Evolutionary conservation across 2,113 vertebrate species (phyloP), one percentile per base, ranked within the genome.

Genomic region (Etheostoma spectabile): DNA sequence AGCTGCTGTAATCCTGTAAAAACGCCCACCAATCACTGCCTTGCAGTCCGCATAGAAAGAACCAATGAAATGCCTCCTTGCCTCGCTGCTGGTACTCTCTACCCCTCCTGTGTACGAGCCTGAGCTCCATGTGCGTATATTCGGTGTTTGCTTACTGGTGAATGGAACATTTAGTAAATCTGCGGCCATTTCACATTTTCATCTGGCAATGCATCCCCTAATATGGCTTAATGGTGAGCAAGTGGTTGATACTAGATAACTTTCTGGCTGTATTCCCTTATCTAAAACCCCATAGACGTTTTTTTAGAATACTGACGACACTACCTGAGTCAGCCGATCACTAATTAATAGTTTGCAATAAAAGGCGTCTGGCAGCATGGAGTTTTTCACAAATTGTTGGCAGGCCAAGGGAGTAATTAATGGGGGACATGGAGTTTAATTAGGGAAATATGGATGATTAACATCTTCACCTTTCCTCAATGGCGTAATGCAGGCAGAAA

Each of bases 391-490:
- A 96, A 95, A 88, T 87, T 88, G 92, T 92, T 95, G 33, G 61
- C 86, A 85, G 85, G 77, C 86, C 78, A 75, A 89, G 92, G 79
- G 91, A 93, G 86, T 93, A 92, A 90, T 95, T 93, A 94, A 93
- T 93, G 91, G 75, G 86, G 84, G 93, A 83, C 92, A 77, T 63
- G 86, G 91, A 74, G 72, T 92, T 85, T 86, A 89, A 95, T 93
- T 93, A 94, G 90, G 80, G 89, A 95, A 95, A 93, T 95, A 93
- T 89, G 85, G 93, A 91, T 92, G 91, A 95, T 95, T 96, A 95
- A 94, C 93, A 92, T 94, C 87, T 86, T 93, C 86, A 92, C 93
- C 91, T 94, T 94, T 87, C 79, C 64, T 91, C 85, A 94, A 88
- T 93, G 81, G 86, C 64, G 91, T 75, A 67, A 88, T 62, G 21